These are phyloP conservation scores for Agraylea sexmaculata DNA, from an alignment of 1,140 invertebrate species.

Conservation along the genomic window DNA sequence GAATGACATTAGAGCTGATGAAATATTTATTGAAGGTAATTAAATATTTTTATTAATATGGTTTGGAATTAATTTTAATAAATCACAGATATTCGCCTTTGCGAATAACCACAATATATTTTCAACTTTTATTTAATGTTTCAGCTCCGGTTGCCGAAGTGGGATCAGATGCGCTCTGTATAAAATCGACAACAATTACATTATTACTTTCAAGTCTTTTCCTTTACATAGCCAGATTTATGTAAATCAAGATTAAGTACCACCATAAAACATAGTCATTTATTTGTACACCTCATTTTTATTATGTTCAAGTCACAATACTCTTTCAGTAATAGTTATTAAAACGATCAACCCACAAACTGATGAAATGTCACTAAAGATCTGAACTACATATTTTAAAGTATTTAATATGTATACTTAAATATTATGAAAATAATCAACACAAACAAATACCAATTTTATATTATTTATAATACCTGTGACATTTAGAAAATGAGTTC, in stretches of 20 bases:
- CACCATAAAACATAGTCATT: neutral
- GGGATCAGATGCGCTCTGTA: neutral
- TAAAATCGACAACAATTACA: neutral
- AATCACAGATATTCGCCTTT: neutral
- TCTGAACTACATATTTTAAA: neutral
- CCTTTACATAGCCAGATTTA: neutral
- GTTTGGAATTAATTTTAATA: neutral
- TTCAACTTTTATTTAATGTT: slow-evolving; percentile 1
- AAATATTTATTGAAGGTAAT: slow-evolving; percentile 18
- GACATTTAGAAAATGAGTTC: neutral
- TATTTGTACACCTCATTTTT: neutral
- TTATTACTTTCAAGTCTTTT: neutral
- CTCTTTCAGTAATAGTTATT: too few species aligned
- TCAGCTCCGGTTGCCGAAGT: slow-evolving; percentile 14
- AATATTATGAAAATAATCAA: neutral
- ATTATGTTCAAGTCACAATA: neutral
- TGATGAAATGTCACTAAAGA: neutral
- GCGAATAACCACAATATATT: neutral
- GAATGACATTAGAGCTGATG: slow-evolving; percentile 15
- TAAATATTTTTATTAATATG: neutral
- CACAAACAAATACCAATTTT: too few species aligned
- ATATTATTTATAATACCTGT: neutral
- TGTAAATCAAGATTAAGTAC: neutral
- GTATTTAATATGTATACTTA: neutral
- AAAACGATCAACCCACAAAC: neutral